phyloP scores from a whole-genome alignment of 2,888 invertebrate genomes.

The Sesia apiformis region DNA sequence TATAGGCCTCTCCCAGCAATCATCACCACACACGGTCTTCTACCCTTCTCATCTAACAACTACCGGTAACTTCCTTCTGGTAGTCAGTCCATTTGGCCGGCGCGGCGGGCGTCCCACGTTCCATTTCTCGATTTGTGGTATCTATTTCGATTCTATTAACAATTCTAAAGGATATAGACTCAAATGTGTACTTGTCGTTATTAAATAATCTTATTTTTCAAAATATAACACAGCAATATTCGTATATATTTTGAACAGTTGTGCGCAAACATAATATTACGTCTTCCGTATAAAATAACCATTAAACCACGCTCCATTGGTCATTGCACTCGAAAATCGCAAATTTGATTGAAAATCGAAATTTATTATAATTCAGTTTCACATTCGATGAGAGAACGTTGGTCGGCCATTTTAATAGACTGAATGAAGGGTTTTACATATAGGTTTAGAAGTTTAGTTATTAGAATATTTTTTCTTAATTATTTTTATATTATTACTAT shows the following conservation, averaged over 20 bases:
- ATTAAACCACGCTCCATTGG: constrained; percentile 35
- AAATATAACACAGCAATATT: not conserved
- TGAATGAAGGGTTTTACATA: not conserved
- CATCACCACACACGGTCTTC: too few species aligned
- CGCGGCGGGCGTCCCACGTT: too few species aligned
- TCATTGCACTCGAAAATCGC: constrained; percentile 23
- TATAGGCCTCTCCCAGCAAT: too few species aligned
- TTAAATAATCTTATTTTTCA: not conserved
- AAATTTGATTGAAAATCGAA: constrained; percentile 26
- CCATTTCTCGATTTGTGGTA: too few species aligned
- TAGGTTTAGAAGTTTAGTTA: not conserved
- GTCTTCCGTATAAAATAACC: constrained; percentile 35
- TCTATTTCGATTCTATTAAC: too few species aligned
- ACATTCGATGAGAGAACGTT: constrained; percentile 1
- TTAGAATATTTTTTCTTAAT: not conserved
- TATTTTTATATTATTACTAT: too few species aligned
- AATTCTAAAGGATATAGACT: too few species aligned
- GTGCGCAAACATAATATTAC: constrained; percentile 23
- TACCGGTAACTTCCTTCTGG: too few species aligned
- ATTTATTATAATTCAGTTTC: constrained; percentile 56
- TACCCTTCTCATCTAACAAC: too few species aligned
- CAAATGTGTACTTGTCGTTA: too few species aligned
- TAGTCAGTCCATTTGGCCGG: too few species aligned
- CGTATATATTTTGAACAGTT: constrained; percentile 23
- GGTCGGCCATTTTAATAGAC: constrained; percentile 29